phyloP scores from a whole-genome alignment of 1,140 invertebrate genomes.

The Agraylea sexmaculata region DNA sequence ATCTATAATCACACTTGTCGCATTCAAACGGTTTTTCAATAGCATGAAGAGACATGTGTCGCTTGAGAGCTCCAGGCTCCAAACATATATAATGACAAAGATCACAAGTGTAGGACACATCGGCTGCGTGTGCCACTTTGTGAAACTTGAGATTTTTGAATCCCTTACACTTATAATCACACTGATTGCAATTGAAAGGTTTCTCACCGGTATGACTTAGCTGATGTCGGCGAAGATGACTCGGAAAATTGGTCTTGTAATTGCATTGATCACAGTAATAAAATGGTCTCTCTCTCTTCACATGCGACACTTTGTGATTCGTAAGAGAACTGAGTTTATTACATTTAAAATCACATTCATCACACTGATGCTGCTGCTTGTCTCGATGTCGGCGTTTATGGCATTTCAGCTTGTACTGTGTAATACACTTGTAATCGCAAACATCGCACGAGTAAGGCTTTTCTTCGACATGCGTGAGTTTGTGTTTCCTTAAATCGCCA shows the following conservation, averaged over 20 bases:
- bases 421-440: constrained; percentile 14
- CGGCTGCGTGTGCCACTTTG: constrained; percentile 13
- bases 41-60: constrained; percentile 17
- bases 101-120: constrained; percentile 11
- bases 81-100: constrained; percentile 14
- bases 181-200: constrained; percentile 11
- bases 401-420: constrained; percentile 10
- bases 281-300: no score
- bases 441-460: constrained; percentile 18
- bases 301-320: no score
- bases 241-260: constrained; percentile 17
- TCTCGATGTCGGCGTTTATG: constrained; percentile 16
- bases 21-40: constrained; percentile 12
- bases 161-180: constrained; percentile 15
- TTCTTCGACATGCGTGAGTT: constrained; percentile 13
- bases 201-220: constrained; percentile 15
- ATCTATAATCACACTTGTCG: constrained; percentile 8
- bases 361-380: constrained; percentile 12
- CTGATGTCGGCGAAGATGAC: constrained; percentile 13
- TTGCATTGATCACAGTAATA: no score
- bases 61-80: constrained; percentile 12
- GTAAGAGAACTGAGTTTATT: no score
- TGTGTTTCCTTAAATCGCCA: constrained; percentile 13
- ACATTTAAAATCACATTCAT: no score
- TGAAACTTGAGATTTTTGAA: constrained; percentile 15